Evolutionary conservation across 2,113 vertebrate species (phyloP).

Genomic region (Climacteris rufus): DNA sequence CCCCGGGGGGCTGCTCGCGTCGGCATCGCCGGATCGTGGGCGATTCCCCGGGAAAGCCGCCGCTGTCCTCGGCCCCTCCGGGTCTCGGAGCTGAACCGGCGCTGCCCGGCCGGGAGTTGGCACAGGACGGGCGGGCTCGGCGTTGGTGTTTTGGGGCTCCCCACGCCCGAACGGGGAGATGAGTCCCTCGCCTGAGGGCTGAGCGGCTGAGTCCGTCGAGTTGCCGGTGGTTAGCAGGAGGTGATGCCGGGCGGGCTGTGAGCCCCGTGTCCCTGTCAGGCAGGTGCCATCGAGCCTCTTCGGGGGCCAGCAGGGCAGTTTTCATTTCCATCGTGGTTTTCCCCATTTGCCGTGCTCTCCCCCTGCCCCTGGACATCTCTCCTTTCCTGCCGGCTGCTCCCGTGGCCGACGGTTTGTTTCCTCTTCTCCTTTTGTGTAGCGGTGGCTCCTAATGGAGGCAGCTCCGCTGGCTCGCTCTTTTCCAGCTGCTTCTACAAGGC

Average conservation of each 20-base stretch:
- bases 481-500: constrained; percentile 57
- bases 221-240: neutral
- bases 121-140: neutral
- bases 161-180: neutral
- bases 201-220: neutral
- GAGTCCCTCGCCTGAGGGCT: neutral
- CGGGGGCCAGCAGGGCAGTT: neutral
- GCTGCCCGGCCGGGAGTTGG: neutral
- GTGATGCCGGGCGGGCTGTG: neutral
- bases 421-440: constrained; percentile 55
- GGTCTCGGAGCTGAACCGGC: neutral
- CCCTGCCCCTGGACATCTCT: neutral
- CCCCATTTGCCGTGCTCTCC: neutral
- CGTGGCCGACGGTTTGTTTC: neutral
- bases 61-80: neutral
- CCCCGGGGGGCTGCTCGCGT: neutral
- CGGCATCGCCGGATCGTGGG: neutral
- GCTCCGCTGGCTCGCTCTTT: constrained; percentile 48
- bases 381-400: neutral
- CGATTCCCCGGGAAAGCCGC: neutral
- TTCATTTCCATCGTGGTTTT: neutral
- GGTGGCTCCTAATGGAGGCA: constrained; percentile 49
- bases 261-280: neutral
- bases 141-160: neutral
- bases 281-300: neutral